A percentile compares a stretch with the other conserved stretches of the same genome.
These are phyloP conservation scores for Diplodus puntazzo DNA, from an alignment of 2,797 vertebrate genomes.

Conservation along the genomic window DNA sequence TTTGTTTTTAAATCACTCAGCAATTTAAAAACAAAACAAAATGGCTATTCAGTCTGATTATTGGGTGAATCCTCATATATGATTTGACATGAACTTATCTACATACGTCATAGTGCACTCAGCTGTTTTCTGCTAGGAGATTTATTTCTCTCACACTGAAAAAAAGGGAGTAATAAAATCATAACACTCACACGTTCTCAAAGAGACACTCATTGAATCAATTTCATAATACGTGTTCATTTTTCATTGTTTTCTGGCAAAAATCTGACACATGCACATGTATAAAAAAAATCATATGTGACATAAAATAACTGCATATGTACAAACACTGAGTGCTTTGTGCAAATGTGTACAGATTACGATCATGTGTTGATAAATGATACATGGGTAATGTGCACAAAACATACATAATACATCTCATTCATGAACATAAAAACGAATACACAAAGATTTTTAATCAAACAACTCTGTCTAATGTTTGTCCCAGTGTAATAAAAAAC, in stretches of 20 bases:
- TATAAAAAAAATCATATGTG: slow-evolving; percentile 82
- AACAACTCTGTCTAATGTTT: slow-evolving; percentile 60
- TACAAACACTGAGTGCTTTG: slow-evolving; percentile 88
- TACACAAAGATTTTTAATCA: slow-evolving; percentile 68
- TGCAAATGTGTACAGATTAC: slow-evolving; percentile 89
- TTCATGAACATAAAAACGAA: slow-evolving; percentile 84
- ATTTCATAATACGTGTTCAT: slow-evolving; percentile 69
- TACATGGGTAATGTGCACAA: slow-evolving; percentile 86
- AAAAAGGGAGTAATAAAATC: slow-evolving; percentile 60
- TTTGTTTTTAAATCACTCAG: background rate
- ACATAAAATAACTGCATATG: slow-evolving; percentile 82
- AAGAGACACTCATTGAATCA: slow-evolving; percentile 71
- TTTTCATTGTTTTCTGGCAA: slow-evolving; percentile 81
- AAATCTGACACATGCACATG: slow-evolving; percentile 85
- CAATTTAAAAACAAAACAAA: slow-evolving; percentile 8
- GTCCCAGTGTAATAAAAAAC: slow-evolving; percentile 70
- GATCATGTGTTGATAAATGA: slow-evolving; percentile 84
- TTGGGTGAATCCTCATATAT: background rate
- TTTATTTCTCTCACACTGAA: slow-evolving; percentile 73
- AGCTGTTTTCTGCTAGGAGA: slow-evolving; percentile 58
- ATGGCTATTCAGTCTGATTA: slow-evolving; percentile 4
- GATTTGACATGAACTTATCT: slow-evolving; percentile 10
- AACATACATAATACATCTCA: slow-evolving; percentile 79
- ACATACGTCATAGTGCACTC: slow-evolving; percentile 42
- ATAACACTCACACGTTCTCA: slow-evolving; percentile 64